A percentile compares a stretch with the other conserved stretches of the same genome.
Conservation (phyloP, 2,113 vertebrate species). For the Notarius quadriscutis region DNA sequence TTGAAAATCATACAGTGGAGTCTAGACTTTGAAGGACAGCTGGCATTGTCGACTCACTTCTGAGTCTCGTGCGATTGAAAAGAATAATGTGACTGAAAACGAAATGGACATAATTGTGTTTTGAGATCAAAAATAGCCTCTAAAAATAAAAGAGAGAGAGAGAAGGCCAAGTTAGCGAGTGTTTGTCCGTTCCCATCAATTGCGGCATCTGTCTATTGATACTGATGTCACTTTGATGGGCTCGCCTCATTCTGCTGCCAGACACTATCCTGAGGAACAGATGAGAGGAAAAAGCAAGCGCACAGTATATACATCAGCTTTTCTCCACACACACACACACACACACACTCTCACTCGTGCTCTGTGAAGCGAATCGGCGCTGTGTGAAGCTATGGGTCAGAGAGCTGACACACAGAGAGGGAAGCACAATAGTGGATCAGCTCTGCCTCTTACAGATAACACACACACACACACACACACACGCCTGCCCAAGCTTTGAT, state of each 20-base stretch:
- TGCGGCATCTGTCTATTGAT: constrained; percentile 3
- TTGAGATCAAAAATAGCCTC: neutral
- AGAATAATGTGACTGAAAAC: neutral
- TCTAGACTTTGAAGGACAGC: too few species aligned
- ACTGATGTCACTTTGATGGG: constrained; percentile 31
- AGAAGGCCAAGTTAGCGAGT: neutral
- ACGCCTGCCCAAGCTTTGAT: neutral
- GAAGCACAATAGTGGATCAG: constrained; percentile 26
- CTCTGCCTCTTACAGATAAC: constrained; percentile 40
- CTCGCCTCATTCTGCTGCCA: constrained; percentile 6
- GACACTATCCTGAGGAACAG: constrained; percentile 14
- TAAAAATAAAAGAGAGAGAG: neutral
- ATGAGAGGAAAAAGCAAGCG: constrained; percentile 34
- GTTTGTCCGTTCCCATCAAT: constrained; percentile 3
- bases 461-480: neutral
- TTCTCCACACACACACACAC: neutral
- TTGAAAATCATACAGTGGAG: neutral
- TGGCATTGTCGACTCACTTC: neutral
- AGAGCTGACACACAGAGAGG: constrained; percentile 57
- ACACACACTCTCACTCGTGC: neutral
- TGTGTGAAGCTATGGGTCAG: constrained; percentile 61
- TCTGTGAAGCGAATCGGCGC: constrained; percentile 52
- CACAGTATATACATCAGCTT: constrained; percentile 22
- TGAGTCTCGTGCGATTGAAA: neutral
- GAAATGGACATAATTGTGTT: neutral